Conservation (phyloP, 2,797 vertebrate genomes). For the Pempheris klunzingeri region DNA sequence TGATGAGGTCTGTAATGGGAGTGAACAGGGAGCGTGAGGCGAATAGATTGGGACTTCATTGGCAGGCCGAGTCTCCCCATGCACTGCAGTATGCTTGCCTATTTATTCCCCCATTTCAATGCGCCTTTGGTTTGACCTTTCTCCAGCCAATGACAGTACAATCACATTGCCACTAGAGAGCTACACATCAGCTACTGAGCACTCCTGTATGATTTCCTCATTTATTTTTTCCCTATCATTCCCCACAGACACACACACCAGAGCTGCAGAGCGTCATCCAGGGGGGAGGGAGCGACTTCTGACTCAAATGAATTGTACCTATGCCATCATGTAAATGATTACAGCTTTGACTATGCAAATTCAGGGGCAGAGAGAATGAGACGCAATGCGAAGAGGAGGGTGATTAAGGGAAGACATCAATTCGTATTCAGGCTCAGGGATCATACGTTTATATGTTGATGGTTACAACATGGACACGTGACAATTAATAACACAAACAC, state of each 20-base stretch:
- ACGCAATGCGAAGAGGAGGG: slow-evolving; percentile 19
- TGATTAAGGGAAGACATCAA: slow-evolving; percentile 53
- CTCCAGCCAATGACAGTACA: slow-evolving; percentile 78
- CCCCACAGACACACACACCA: slow-evolving; percentile 32
- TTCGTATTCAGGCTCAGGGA: slow-evolving; percentile 43
- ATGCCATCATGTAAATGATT: slow-evolving; percentile 69
- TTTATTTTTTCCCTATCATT: slow-evolving; percentile 61
- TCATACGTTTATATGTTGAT: slow-evolving; percentile 21
- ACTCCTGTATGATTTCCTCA: slow-evolving; percentile 69
- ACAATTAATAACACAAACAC: slow-evolving; percentile 21
- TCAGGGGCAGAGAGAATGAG: slow-evolving; percentile 32
- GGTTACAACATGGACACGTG: slow-evolving; percentile 10
- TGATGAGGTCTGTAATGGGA: slow-evolving; percentile 85
- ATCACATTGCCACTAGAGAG: slow-evolving; percentile 71
- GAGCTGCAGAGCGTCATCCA: slow-evolving; percentile 34
- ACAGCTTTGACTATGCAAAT: slow-evolving; percentile 76
- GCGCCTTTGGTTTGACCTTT: slow-evolving; percentile 82
- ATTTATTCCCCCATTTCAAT: slow-evolving; percentile 78
- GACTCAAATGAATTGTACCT: slow-evolving; percentile 67
- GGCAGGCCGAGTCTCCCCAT: slow-evolving; percentile 68
- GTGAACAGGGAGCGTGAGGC: slow-evolving; percentile 79
- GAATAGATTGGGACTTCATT: slow-evolving; percentile 83
- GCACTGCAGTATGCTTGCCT: slow-evolving; percentile 66
- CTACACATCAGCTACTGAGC: slow-evolving; percentile 60
- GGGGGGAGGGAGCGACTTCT: slow-evolving; percentile 23